Percentiles rank a stretch among this genome's conserved stretches.
phyloP scores from a whole-genome alignment of 2,797 vertebrate species.

The Clarias fuscus region DNA sequence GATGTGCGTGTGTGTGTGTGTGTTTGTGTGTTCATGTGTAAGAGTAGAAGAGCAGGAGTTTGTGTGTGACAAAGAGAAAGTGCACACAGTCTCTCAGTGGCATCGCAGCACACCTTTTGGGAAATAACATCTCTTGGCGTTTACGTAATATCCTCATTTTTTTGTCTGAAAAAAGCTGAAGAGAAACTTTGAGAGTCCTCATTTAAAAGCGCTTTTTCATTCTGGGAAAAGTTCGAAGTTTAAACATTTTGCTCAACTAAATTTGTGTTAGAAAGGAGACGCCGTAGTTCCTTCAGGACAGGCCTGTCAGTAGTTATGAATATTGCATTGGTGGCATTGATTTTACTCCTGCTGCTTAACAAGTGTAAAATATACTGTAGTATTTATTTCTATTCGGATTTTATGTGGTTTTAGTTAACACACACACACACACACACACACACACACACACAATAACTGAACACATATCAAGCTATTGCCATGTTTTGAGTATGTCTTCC shows the following conservation, averaged over 20 bases:
- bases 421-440: too few relatives aligned
- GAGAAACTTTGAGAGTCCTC: constrained; percentile 21
- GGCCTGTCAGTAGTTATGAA: background rate
- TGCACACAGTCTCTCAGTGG: constrained; percentile 56
- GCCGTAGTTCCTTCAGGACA: constrained; percentile 55
- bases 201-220: constrained; percentile 5
- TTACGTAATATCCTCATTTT: constrained; percentile 67
- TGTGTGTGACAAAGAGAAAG: constrained; percentile 43
- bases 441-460: background rate
- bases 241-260: background rate
- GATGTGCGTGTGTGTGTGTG: constrained; percentile 45
- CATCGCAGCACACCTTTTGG: constrained; percentile 74
- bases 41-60: constrained; percentile 42
- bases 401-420: background rate
- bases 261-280: background rate
- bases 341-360: background rate
- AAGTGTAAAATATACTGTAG: background rate
- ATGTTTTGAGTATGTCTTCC: background rate
- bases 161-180: constrained; percentile 60
- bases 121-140: constrained; percentile 68
- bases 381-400: background rate
- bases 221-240: background rate
- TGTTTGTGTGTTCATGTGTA: constrained; percentile 43
- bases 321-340: background rate
- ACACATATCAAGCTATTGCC: background rate